Conservation (phyloP, 2,888 invertebrate genomes). For the Parnassius orleans region DNA sequence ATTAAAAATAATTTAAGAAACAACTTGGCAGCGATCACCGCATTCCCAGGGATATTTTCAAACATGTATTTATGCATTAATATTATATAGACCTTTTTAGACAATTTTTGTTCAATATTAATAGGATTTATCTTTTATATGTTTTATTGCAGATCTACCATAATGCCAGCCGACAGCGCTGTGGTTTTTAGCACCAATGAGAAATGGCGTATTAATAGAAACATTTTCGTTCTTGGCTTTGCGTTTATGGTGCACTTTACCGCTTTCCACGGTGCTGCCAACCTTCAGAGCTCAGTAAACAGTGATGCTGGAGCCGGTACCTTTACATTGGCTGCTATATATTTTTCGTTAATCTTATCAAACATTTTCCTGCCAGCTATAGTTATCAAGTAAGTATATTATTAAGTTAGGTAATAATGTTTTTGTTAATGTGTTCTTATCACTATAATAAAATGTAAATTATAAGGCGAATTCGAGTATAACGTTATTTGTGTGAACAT, state of each 20-base stretch:
- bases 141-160: slow-evolving; percentile 14
- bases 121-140: not conserved
- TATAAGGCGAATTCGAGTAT: no score
- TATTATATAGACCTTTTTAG: no score
- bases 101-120: no score
- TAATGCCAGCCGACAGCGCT: slow-evolving; percentile 33
- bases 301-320: slow-evolving; percentile 91
- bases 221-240: slow-evolving; percentile 90
- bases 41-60: no score
- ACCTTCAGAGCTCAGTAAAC: slow-evolving; percentile 92
- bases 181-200: slow-evolving; percentile 81
- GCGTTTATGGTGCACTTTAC: slow-evolving; percentile 97
- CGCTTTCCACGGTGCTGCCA: slow-evolving; percentile 92
- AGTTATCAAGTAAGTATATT: slow-evolving; percentile 84
- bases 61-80: no score
- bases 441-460: no score
- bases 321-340: slow-evolving; percentile 91
- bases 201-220: slow-evolving; percentile 89
- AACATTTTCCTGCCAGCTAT: slow-evolving; percentile 93
- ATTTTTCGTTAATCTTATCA: slow-evolving; percentile 92
- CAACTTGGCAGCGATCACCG: no score
- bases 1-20: no score
- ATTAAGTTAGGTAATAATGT: no score
- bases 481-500: no score
- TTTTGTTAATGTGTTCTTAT: no score